phyloP scores from a whole-genome alignment of 2,113 vertebrate genomes.

The Poeciliopsis occidentalis region DNA sequence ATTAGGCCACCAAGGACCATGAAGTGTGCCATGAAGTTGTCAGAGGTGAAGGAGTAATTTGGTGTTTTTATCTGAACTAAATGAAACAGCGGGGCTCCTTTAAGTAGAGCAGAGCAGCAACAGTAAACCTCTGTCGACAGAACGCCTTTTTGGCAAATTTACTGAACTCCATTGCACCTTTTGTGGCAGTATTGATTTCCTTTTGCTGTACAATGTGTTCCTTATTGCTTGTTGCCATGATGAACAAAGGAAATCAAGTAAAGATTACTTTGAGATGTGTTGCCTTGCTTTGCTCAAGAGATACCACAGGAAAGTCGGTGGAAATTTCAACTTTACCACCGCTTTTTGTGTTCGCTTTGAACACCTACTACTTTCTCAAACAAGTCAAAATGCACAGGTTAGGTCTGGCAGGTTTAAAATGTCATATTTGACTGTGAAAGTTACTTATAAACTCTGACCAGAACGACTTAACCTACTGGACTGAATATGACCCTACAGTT shows the following conservation, averaged over 20 bases:
- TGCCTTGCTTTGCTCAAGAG: neutral
- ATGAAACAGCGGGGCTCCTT: conserved; percentile 13
- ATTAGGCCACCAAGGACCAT: neutral
- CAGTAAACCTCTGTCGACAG: neutral
- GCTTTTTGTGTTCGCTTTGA: neutral
- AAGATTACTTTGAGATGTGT: neutral
- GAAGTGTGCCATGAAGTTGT: neutral
- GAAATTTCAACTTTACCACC: neutral
- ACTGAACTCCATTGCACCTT: neutral
- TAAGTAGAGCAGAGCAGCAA: conserved; percentile 23
- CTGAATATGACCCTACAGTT: conserved; percentile 45
- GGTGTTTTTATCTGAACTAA: conserved; percentile 14
- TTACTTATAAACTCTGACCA: conserved; percentile 5
- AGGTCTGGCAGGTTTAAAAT: neutral
- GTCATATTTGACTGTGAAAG: conserved; percentile 23
- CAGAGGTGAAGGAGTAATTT: neutral
- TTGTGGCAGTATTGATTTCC: neutral
- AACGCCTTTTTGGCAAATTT: neutral
- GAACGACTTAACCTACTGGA: conserved; percentile 52
- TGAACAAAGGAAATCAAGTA: neutral
- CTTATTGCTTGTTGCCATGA: neutral
- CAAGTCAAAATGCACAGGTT: neutral
- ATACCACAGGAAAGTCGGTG: no score
- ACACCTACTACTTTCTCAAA: neutral
- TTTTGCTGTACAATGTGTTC: neutral